These are phyloP conservation scores for Aphis craccivora DNA, from an alignment of 1,140 invertebrate species.

Conservation along the genomic window DNA sequence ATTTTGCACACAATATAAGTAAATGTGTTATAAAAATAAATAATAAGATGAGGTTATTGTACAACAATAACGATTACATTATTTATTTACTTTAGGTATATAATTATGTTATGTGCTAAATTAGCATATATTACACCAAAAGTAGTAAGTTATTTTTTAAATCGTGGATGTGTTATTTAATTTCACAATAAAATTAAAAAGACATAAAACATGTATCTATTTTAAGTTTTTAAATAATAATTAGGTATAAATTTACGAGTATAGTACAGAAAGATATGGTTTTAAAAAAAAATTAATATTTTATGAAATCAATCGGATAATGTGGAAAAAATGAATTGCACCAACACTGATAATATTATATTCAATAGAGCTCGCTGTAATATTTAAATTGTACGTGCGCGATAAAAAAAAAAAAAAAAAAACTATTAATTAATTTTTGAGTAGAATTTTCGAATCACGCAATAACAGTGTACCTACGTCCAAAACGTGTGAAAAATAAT, in stretches of 20 bases:
- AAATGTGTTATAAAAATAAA: too few relatives aligned
- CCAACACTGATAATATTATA: background rate
- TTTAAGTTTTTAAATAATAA: background rate
- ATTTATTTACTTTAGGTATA: too few relatives aligned
- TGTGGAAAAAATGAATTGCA: background rate
- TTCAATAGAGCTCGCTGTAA: background rate
- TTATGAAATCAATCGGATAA: background rate
- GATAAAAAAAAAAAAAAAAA: background rate
- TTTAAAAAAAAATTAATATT: background rate
- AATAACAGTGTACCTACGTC: too few relatives aligned
- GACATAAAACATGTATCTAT: too few relatives aligned
- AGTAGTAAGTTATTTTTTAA: too few relatives aligned
- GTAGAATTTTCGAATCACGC: background rate
- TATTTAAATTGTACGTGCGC: background rate
- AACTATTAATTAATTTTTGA: background rate
- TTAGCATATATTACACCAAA: too few relatives aligned
- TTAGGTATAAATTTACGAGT: background rate
- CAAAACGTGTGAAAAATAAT: background rate
- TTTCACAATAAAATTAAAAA: background rate
- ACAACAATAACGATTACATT: too few relatives aligned
- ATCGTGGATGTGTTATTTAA: too few relatives aligned
- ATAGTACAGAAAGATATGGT: background rate
- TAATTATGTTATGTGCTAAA: too few relatives aligned
- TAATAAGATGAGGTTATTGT: too few relatives aligned
- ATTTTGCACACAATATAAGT: too few relatives aligned